Conservation (phyloP, 1,140 invertebrate genomes). For the Conus ventricosus region DNA sequence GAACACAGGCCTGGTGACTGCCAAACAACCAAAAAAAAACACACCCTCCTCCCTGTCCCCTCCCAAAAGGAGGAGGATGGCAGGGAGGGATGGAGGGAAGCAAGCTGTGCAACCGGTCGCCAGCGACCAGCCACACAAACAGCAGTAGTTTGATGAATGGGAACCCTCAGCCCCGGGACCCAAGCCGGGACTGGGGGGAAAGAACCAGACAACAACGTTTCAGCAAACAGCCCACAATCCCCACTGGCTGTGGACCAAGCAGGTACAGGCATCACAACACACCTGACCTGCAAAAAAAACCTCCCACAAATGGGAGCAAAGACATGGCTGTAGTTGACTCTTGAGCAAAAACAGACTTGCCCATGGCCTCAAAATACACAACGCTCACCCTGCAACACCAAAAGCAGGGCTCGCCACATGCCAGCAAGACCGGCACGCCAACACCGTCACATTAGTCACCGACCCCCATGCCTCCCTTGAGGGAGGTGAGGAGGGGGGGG, state of each 20-base stretch:
- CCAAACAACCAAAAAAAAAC: background rate
- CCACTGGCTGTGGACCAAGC: too few species aligned
- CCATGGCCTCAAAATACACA: slow-evolving; percentile 4
- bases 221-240: slow-evolving; percentile 2
- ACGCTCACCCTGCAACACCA: background rate
- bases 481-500: slow-evolving; percentile 1
- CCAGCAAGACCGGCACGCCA: background rate
- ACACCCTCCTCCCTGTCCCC: background rate
- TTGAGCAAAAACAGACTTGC: background rate
- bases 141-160: background rate
- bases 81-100: background rate
- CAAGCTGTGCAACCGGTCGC: background rate
- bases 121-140: background rate
- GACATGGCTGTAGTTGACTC: background rate
- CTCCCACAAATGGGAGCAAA: background rate
- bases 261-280: too few species aligned
- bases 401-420: background rate
- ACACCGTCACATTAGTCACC: background rate
- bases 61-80: background rate
- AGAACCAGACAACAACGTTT: background rate
- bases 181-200: background rate
- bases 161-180: background rate
- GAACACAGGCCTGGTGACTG: background rate
- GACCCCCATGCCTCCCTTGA: background rate
- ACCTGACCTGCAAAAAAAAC: too few species aligned